Evolutionary conservation across 2,113 vertebrate genomes (phyloP).

Genomic region (Trinectes maculatus): DNA sequence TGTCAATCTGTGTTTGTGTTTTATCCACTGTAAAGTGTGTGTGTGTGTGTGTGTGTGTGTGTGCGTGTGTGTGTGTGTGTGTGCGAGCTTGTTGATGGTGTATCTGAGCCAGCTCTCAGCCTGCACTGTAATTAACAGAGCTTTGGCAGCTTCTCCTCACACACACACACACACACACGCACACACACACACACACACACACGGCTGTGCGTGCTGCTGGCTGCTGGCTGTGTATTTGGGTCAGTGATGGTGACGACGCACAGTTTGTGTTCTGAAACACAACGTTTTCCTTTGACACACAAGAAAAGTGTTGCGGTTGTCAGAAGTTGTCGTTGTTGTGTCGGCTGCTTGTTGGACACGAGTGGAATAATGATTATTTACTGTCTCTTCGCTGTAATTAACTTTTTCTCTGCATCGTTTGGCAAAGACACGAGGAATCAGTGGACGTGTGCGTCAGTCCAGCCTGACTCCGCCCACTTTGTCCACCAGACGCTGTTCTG

Average conservation of each 20-base stretch:
- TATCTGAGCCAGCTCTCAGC: constrained; percentile 28
- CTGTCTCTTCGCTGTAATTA: constrained; percentile 35
- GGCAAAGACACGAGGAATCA: constrained; percentile 28
- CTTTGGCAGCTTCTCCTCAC: constrained; percentile 35
- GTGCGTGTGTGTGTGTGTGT: not conserved
- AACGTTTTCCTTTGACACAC: too few species aligned
- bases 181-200: too few species aligned
- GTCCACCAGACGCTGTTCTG: constrained; percentile 55
- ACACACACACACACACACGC: too few species aligned
- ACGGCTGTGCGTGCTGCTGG: too few species aligned
- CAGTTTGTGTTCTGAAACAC: too few species aligned
- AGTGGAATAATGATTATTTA: constrained; percentile 9
- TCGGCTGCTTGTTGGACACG: not conserved
- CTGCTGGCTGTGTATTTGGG: not conserved
- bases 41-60: constrained; percentile 17
- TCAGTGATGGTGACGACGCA: too few species aligned
- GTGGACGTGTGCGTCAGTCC: constrained; percentile 33
- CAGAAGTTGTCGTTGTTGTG: too few species aligned
- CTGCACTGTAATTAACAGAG: constrained; percentile 53
- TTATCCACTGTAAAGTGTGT: not conserved
- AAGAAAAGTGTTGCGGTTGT: too few species aligned
- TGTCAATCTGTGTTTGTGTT: constrained; percentile 15
- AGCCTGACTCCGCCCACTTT: constrained; percentile 21
- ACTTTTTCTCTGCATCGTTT: constrained; percentile 1
- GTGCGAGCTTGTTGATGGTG: constrained; percentile 40